phyloP scores from a whole-genome alignment of 2,888 invertebrate species.

The Selenia dentaria region DNA sequence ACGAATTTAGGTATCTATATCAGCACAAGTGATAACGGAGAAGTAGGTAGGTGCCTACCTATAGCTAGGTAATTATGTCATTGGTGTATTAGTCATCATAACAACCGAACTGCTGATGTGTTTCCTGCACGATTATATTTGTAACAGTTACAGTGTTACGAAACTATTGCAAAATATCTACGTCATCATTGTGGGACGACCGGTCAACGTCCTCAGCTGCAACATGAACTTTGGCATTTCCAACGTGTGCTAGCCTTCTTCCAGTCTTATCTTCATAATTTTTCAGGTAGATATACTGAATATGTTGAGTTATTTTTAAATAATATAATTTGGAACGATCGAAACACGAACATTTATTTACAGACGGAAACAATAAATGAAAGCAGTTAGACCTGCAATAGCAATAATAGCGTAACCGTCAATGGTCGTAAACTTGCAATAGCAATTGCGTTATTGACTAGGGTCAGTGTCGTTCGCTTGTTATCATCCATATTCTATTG shows the following conservation, averaged over 20 bases:
- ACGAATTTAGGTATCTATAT: too few relatives aligned
- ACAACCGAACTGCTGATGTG: slow-evolving; percentile 11
- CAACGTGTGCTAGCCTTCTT: not conserved
- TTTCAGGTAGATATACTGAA: too few relatives aligned
- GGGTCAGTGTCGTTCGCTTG: slow-evolving; percentile 54
- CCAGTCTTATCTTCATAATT: not conserved
- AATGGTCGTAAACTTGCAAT: slow-evolving; percentile 45
- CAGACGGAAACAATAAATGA: slow-evolving; percentile 30
- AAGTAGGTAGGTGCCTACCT: too few relatives aligned
- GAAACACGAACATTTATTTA: too few relatives aligned
- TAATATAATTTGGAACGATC: too few relatives aligned
- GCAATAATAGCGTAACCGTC: slow-evolving; percentile 41
- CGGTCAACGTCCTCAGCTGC: slow-evolving; percentile 51
- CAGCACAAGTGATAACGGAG: slow-evolving; percentile 12
- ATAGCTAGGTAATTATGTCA: slow-evolving; percentile 9
- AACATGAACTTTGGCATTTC: slow-evolving; percentile 53
- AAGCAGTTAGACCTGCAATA: slow-evolving; percentile 40
- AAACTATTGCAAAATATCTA: slow-evolving; percentile 42
- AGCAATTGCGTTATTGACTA: slow-evolving; percentile 48
- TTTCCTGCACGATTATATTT: slow-evolving; percentile 26
- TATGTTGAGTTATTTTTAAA: too few relatives aligned
- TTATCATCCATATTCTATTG: slow-evolving; percentile 1
- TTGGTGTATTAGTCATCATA: slow-evolving; percentile 19
- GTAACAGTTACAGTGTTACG: slow-evolving; percentile 35
- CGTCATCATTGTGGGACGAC: slow-evolving; percentile 27